Evolutionary conservation across 2,888 invertebrate genomes (phyloP), one percentile per base, ranked within the genome.

Genomic region (Bombylius discolor): DNA sequence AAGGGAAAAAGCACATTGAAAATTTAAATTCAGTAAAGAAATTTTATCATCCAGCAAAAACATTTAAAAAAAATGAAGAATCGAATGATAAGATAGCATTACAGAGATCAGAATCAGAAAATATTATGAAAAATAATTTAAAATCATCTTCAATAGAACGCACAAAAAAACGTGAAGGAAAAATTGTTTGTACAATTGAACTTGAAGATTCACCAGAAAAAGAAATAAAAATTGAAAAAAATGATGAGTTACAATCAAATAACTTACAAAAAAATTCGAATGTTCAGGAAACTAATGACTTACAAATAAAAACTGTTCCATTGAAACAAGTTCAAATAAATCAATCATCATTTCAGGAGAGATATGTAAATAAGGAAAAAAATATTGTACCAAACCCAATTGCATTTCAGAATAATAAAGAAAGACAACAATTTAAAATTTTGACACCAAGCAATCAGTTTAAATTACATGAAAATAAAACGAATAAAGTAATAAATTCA

Each of bases 1-100:
- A 56, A 54, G 70, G 70, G 0, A 71, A 65, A 47, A 69, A 66
- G 53, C 72, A 72, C 61, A 60, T 61, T 42, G 5, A 53, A 5
- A 63, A 62, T 55, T 62, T 69, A 61, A 56, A 58, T n/a, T 39
- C 42, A 5, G 63, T 65, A 0, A 56, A 61, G 3, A 60, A 64
- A 51, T 58, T 70, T 1, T 64, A 23, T 33, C 54, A 54, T 36
- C 54, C 54, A 32, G n/a, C 13, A 45, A 32, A 13, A 8, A 54
- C 54, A 33, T 5, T 12, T 13, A 34, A 42, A n/a, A 54, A 50
- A 49, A 32, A 47, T 31, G 31, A 47, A 4, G 31, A 23, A 1
- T 11, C 47, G 31, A 47, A 23, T 23, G 5, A 13, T 12, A 4
- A 5, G 5, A 23, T 23, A 2, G 23, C 23, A 23, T 23, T 23